These are phyloP conservation scores for Rachycentron canadum DNA, from an alignment of 2,797 vertebrate species.

Conservation along the genomic window DNA sequence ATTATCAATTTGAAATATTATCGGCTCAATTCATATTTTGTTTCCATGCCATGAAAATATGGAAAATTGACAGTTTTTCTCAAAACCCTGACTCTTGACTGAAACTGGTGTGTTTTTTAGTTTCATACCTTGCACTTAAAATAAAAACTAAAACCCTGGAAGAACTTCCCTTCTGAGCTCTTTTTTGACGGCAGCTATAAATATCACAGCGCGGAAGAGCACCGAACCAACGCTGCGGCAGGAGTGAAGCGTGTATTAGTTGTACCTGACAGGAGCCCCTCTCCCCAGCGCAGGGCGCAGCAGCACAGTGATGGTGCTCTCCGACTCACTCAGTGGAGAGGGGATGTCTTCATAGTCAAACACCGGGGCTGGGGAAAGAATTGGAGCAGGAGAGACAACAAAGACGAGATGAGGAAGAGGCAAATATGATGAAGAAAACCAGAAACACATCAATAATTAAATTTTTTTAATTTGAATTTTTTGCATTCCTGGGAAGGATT, in stretches of 20 bases:
- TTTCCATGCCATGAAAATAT: too few relatives aligned
- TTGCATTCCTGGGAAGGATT: neutral
- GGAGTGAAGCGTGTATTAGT: slow-evolving; percentile 37
- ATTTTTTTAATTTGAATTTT: neutral
- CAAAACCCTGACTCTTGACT: slow-evolving; percentile 5
- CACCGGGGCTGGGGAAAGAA: slow-evolving; percentile 86
- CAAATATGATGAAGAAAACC: neutral
- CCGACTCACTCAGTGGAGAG: slow-evolving; percentile 92
- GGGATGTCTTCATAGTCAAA: slow-evolving; percentile 96
- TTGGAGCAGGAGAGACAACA: neutral
- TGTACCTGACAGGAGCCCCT: slow-evolving; percentile 95
- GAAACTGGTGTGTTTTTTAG: slow-evolving; percentile 20
- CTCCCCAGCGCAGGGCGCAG: slow-evolving; percentile 93
- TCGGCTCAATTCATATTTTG: too few relatives aligned
- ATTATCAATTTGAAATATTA: too few relatives aligned
- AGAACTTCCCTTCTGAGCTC: neutral
- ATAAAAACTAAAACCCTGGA: neutral
- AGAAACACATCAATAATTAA: too few relatives aligned
- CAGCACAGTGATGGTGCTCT: slow-evolving; percentile 95
- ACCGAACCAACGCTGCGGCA: slow-evolving; percentile 28
- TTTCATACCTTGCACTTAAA: slow-evolving; percentile 18
- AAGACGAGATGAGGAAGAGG: neutral
- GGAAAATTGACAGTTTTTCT: slow-evolving; percentile 25
- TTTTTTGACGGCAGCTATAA: slow-evolving; percentile 52
- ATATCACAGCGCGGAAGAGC: slow-evolving; percentile 54